Base-by-base conservation (phyloP, 2,888 invertebrate genomes). In the Tetramorium bicarinatum region DNA sequence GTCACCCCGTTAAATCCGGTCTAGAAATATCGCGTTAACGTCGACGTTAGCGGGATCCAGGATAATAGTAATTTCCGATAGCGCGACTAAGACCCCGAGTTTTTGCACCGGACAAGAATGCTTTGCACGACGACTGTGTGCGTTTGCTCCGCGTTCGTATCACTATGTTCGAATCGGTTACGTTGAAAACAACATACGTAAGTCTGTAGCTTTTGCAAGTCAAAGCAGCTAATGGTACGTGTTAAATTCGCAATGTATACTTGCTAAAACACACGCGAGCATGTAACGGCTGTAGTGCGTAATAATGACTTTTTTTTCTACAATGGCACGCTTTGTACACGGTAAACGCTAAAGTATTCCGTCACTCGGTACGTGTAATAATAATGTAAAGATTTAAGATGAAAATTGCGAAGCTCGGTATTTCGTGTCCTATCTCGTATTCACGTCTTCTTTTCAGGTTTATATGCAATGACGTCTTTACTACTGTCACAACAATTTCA, bases 1-100 rank as follows among this genome's bases (percentile, higher is more conserved):
- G 80, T 81, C 69, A 87, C 87, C 82, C 83, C 86, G 89, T 87
- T 89, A 89, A 89, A 87, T 89, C 86, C 89, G 87, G 76, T 83
- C 83, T 82, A 76, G 87, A 87, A 88, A 85, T 77, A 77, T 80
- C 61, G 69, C 74, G 75, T 71, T 69, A 62, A 61, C 67, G 59
- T 47, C 72, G 69, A 8, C 52, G 38, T 77, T 85, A 81, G 88
- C 86, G 87, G 87, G 81, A 81, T 87, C 82, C 84, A 71, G 81
- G 87, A 86, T 84, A 77, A 83, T 84, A 77, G 88, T 75, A 88
- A 89, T 88, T 86, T 85, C 71, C 71, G 71, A 67, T 69, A 52
- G 59, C 69, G 69, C 69, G 59, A 21, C 71, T 71, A 47, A 59
- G 72, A 72, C 56, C 59, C 38, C 47, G 47, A 59, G 72, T 59